A percentile compares a stretch with the other conserved stretches of the same genome.
These are phyloP conservation scores for Ariopsis seemanni DNA, from an alignment of 2,113 vertebrate species.

Conservation along the genomic window DNA sequence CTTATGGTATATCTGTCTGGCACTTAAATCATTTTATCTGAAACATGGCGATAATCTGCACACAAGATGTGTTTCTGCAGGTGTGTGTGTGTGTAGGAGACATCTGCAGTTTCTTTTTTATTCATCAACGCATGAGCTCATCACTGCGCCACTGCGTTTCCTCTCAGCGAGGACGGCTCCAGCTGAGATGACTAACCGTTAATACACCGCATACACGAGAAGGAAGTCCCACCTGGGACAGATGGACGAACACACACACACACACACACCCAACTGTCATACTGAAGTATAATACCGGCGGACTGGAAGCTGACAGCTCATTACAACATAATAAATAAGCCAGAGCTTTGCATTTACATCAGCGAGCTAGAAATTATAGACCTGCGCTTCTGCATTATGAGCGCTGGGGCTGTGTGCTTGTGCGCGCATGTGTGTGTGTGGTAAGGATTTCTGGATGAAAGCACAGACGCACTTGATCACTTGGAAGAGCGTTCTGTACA, in stretches of 20 bases:
- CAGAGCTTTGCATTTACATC: slow-evolving; percentile 44
- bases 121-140: slow-evolving; percentile 43
- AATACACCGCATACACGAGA: slow-evolving; percentile 27
- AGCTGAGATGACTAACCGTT: slow-evolving; percentile 25
- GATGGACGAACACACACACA: background rate
- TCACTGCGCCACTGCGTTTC: background rate
- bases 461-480: slow-evolving; percentile 95
- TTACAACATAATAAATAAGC: slow-evolving; percentile 47
- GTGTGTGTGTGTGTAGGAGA: background rate
- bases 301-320: slow-evolving; percentile 35
- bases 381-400: slow-evolving; percentile 28
- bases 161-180: slow-evolving; percentile 12
- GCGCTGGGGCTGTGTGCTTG: background rate
- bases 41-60: background rate
- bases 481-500: slow-evolving; percentile 96
- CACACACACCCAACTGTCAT: slow-evolving; percentile 9
- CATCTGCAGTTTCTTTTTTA: background rate
- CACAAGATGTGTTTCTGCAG: background rate
- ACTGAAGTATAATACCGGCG: slow-evolving; percentile 18
- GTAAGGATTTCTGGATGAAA: background rate
- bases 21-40: background rate
- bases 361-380: slow-evolving; percentile 3
- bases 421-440: background rate
- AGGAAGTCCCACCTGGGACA: slow-evolving; percentile 39
- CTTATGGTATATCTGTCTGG: background rate